Percentiles rank a stretch among this genome's conserved stretches.
These are phyloP conservation scores for Promerops cafer DNA, from an alignment of 2,113 vertebrate genomes.

Conservation along the genomic window DNA sequence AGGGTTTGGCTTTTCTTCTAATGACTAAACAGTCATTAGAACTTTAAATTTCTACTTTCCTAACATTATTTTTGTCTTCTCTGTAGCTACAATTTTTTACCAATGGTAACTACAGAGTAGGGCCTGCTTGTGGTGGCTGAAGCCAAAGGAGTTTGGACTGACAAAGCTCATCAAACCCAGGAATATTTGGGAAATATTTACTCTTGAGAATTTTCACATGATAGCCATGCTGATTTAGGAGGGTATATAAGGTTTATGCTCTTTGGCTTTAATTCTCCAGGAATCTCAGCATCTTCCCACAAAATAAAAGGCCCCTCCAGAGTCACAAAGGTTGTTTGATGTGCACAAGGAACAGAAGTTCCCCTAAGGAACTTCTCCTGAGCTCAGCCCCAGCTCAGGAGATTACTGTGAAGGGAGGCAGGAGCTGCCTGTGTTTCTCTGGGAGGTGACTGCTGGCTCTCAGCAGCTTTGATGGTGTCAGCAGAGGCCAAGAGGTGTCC, in stretches of 20 bases:
- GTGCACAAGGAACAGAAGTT: background rate
- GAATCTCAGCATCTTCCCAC: background rate
- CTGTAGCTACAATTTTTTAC: background rate
- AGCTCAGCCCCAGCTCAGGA: background rate
- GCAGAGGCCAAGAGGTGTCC: background rate
- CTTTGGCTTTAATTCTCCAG: background rate
- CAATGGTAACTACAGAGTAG: background rate
- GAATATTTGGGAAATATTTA: background rate
- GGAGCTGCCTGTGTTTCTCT: background rate
- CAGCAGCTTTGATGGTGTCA: conserved; percentile 34
- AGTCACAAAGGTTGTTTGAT: background rate
- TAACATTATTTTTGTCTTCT: background rate
- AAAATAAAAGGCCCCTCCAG: background rate
- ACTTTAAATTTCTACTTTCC: background rate
- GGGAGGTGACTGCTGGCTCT: background rate
- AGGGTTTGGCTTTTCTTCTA: background rate
- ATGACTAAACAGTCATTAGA: background rate
- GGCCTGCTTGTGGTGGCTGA: background rate
- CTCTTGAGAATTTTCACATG: background rate
- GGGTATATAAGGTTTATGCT: background rate
- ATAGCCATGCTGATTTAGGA: background rate
- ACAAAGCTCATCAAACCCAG: background rate
- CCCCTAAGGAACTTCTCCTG: background rate
- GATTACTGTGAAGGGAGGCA: background rate
- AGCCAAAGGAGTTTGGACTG: background rate